Evolutionary conservation across 2,888 invertebrate genomes (phyloP).

Genomic region (Archaeoteleia sp.): DNA sequence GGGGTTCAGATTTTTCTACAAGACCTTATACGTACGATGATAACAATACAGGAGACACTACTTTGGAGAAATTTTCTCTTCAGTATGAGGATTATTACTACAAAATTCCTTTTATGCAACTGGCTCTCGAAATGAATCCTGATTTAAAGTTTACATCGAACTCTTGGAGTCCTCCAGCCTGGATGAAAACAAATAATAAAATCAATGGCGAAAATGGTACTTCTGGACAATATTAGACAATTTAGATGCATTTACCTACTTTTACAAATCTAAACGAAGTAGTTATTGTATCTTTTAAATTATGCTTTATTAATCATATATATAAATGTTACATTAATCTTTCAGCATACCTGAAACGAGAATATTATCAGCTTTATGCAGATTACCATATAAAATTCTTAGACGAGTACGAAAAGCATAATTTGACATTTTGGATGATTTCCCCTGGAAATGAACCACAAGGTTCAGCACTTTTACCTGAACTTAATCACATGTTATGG

Average conservation of each 20-base stretch:
- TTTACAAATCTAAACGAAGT: no score
- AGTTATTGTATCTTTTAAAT: no score
- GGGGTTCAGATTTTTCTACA: slow-evolving; percentile 90
- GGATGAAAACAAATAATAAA: slow-evolving; percentile 82
- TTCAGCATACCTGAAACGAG: slow-evolving; percentile 68
- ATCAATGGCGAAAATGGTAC: slow-evolving; percentile 79
- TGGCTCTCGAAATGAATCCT: slow-evolving; percentile 73
- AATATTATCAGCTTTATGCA: slow-evolving; percentile 87
- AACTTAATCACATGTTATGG: slow-evolving; percentile 79
- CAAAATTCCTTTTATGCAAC: slow-evolving; percentile 80
- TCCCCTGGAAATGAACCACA: slow-evolving; percentile 94
- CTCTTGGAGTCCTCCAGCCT: slow-evolving; percentile 82
- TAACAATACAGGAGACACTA: slow-evolving; percentile 76
- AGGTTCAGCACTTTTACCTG: slow-evolving; percentile 8
- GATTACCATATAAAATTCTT: slow-evolving; percentile 88
- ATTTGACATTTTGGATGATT: slow-evolving; percentile 86
- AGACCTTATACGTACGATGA: slow-evolving; percentile 88
- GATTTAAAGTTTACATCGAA: slow-evolving; percentile 77
- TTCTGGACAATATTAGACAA: no score
- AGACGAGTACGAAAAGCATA: slow-evolving; percentile 83
- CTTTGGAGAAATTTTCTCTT: slow-evolving; percentile 81
- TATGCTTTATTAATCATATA: no score
- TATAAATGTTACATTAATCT: neutral
- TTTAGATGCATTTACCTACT: no score
- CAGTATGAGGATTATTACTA: slow-evolving; percentile 81